phyloP scores from a whole-genome alignment of 2,888 invertebrate species.

The Ramazzottius varieornatus region DNA sequence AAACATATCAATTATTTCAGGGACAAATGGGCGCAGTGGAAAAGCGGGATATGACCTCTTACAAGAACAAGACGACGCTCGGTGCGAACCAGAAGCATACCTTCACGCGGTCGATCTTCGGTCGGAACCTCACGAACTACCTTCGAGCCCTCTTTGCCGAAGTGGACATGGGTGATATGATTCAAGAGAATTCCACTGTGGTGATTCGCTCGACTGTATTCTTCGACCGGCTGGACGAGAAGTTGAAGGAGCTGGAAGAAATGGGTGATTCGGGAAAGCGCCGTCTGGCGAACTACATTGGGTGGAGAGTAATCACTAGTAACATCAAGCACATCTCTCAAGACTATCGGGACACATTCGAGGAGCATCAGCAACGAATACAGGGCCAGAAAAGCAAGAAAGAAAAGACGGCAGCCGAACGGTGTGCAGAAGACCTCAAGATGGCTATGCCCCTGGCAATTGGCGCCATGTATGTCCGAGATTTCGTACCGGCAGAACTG shows the following conservation, averaged over 20 bases:
- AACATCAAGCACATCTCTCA: neutral
- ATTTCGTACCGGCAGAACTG: neutral
- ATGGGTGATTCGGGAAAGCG: neutral
- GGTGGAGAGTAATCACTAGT: neutral
- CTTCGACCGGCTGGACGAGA: neutral
- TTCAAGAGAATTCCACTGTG: neutral
- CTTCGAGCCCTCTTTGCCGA: neutral
- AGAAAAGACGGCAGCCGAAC: neutral
- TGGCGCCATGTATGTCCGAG: neutral
- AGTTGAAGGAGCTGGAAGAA: neutral
- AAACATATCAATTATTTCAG: no score
- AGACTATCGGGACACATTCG: neutral
- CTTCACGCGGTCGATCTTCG: neutral
- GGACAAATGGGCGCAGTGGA: neutral
- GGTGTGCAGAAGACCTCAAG: neutral
- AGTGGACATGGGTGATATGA: neutral
- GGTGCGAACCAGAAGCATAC: neutral
- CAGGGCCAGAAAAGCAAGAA: neutral
- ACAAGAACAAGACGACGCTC: neutral
- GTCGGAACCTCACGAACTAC: neutral
- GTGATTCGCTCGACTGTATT: neutral
- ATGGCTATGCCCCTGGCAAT: neutral
- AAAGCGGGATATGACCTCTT: neutral
- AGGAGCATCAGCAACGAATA: neutral
- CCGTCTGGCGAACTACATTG: neutral